Evolutionary conservation across 2,888 invertebrate species (phyloP).

Genomic region (Clusia tigrina): DNA sequence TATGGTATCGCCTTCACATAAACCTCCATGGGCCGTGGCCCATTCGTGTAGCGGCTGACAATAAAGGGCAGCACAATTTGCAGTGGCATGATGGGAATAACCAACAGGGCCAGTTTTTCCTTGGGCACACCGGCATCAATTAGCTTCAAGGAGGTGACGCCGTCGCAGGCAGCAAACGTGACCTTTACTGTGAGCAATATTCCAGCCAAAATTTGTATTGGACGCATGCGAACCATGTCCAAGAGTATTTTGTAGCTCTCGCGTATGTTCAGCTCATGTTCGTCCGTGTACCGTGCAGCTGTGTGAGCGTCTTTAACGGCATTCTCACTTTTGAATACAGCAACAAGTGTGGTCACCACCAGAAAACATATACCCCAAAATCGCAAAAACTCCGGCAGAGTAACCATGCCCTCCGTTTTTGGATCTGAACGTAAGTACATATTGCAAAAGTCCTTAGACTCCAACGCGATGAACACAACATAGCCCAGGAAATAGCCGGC

Average conservation of each 20-base stretch:
- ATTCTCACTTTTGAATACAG: constrained; percentile 85
- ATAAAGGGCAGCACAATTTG: constrained; percentile 92
- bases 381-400: constrained; percentile 83
- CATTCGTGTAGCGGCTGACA: constrained; percentile 78
- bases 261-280: constrained; percentile 66
- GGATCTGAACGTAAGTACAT: constrained; percentile 82
- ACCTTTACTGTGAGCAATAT: constrained; percentile 93
- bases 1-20: constrained; percentile 90
- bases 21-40: constrained; percentile 87
- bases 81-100: constrained; percentile 91
- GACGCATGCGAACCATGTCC: constrained; percentile 82
- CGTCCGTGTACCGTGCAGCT: constrained; percentile 52
- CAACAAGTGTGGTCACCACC: constrained; percentile 86
- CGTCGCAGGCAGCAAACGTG: constrained; percentile 93
- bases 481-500: constrained; percentile 97
- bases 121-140: constrained; percentile 96
- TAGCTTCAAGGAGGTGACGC: constrained; percentile 92
- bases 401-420: constrained; percentile 75
- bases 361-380: constrained; percentile 97
- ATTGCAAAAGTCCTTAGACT: constrained; percentile 96
- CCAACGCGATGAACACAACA: constrained; percentile 93
- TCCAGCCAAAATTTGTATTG: constrained; percentile 79
- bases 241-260: constrained; percentile 85
- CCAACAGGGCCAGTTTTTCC: constrained; percentile 91
- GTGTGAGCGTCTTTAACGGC: constrained; percentile 62